phyloP scores from a whole-genome alignment of 2,113 vertebrate genomes.

The Corythornis cristatus region DNA sequence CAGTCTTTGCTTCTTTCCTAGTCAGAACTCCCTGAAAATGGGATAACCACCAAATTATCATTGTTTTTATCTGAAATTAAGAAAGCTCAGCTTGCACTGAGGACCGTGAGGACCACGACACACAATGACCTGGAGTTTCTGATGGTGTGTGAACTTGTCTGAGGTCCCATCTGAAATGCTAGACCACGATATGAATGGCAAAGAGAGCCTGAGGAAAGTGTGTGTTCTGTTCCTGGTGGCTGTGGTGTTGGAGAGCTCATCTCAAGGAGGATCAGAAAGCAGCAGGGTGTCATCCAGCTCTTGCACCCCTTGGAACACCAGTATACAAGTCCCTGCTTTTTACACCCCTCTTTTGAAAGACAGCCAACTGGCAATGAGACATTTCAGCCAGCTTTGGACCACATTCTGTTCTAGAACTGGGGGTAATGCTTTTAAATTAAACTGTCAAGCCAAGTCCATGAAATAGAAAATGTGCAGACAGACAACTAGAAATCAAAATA shows the following conservation, averaged over 20 bases:
- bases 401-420: background rate
- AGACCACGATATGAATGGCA: background rate
- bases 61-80: background rate
- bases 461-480: background rate
- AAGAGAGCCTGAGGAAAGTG: background rate
- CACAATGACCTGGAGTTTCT: background rate
- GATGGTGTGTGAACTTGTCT: background rate
- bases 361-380: background rate
- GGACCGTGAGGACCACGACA: background rate
- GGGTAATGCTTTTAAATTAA: background rate
- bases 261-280: background rate
- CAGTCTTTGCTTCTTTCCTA: background rate
- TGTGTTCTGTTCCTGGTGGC: background rate
- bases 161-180: background rate
- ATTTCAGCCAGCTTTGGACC: background rate
- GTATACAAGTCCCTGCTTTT: background rate
- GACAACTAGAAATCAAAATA: background rate
- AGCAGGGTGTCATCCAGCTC: background rate
- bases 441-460: background rate
- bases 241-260: background rate
- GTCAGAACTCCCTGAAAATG: background rate
- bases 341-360: background rate
- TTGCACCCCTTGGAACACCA: background rate
- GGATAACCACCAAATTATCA: background rate
- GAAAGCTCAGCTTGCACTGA: background rate